Evolutionary conservation across 2,113 vertebrate species (phyloP), one percentile per base, ranked within the genome.

Genomic region (Chauna torquata): DNA sequence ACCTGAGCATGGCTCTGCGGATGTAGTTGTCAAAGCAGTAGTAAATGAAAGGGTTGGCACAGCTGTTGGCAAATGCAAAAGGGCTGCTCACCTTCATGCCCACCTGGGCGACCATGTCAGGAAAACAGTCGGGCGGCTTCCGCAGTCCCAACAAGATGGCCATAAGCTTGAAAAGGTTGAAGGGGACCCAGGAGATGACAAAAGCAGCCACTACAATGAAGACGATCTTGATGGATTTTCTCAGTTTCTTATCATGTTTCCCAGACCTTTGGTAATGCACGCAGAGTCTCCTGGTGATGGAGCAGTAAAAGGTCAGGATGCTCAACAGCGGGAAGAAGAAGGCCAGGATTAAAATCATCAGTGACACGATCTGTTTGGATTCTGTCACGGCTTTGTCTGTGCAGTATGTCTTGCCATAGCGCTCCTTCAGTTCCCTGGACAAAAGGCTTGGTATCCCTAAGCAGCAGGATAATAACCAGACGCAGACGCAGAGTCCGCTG

Each of bases 51-150:
- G 98, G 98, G 69, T 98, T 98, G 89, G 97, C 85, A 54, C 98
- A 98, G 90, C 98, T 98, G 34, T 98, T 98, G 85, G 98, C 97
- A 90, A 98, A 98, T 42, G 98, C 98, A 42, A 98, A 94, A 27
- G 98, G 97, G 28, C 97, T 97, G 71, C 96, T 97, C 94, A 98
- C 95, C 82, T 97, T 74, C 57, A 98, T 97, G 55, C 98, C 98
- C 66, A 86, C 24, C 57, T 95, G 82, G 44, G 96, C 96, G 79
- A 96, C 8, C 2, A 1, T 38, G 44, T 55, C 23, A 16, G 64
- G 83, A 87, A 71, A 68, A 42, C 97, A 98, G 65, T 94, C 94
- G 0, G 74, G n/a, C 47, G 74, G 58, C 58, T 96, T 92, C 55
- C 96, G 88, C 49, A 98, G 75, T 25, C 64, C 68, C 52, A 95